Percentiles rank a stretch among this genome's conserved stretches.
phyloP scores from a whole-genome alignment of 2,888 invertebrate genomes.

The Malthinus flaveolus region DNA sequence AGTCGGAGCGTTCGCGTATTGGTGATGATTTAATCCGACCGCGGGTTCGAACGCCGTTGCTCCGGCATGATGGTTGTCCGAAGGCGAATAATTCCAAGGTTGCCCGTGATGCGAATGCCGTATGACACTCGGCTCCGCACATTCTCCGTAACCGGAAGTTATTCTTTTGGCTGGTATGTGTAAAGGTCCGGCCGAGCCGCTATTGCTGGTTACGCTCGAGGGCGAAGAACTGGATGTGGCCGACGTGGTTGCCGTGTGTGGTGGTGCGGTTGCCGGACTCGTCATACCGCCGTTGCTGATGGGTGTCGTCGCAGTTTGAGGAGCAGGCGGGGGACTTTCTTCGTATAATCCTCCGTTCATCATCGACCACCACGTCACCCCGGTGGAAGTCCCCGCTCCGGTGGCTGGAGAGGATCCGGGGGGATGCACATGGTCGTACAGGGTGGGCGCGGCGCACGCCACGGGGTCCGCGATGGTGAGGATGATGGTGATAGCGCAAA shows the following conservation, averaged over 20 bases:
- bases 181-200: slow-evolving; percentile 75
- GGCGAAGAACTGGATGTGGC: slow-evolving; percentile 66
- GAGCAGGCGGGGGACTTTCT: slow-evolving; percentile 65
- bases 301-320: slow-evolving; percentile 57
- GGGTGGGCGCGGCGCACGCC: slow-evolving; percentile 76
- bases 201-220: slow-evolving; percentile 64
- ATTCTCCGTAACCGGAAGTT: slow-evolving; percentile 58
- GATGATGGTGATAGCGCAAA: slow-evolving; percentile 59
- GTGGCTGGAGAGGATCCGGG: slow-evolving; percentile 76
- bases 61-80: slow-evolving; percentile 58
- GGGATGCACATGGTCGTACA: slow-evolving; percentile 79
- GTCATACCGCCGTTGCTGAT: slow-evolving; percentile 61
- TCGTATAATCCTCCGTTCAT: slow-evolving; percentile 83
- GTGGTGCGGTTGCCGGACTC: slow-evolving; percentile 54
- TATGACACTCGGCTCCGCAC: slow-evolving; percentile 71
- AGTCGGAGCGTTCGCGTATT: slow-evolving; percentile 71
- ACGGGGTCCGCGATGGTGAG: slow-evolving; percentile 73
- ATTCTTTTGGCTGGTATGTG: slow-evolving; percentile 88
- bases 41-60: slow-evolving; percentile 61
- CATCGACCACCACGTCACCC: slow-evolving; percentile 84
- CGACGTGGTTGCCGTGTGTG: slow-evolving; percentile 67
- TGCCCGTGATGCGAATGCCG: slow-evolving; percentile 70
- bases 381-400: slow-evolving; percentile 82
- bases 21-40: slow-evolving; percentile 65
- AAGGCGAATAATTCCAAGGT: slow-evolving; percentile 75